These are phyloP conservation scores for Sabatieria punctata DNA, from an alignment of 2,888 invertebrate genomes.

Conservation along the genomic window DNA sequence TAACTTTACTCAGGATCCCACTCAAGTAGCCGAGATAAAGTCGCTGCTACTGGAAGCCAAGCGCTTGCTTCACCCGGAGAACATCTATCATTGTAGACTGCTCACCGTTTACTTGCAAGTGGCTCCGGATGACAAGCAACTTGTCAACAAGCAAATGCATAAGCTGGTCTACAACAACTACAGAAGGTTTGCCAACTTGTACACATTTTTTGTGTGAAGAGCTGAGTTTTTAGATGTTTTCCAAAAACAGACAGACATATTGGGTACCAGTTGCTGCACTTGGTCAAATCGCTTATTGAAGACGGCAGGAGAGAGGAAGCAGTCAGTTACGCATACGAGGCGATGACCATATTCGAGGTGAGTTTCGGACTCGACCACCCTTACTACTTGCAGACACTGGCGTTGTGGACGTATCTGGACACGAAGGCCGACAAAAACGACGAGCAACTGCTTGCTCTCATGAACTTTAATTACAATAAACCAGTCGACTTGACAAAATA, in stretches of 20 bases:
- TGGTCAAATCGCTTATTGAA: constrained; percentile 22
- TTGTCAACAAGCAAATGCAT: constrained; percentile 14
- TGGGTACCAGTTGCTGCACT: constrained; percentile 24
- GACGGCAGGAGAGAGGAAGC: constrained; percentile 21
- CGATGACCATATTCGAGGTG: constrained; percentile 29
- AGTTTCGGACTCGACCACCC: constrained; percentile 28
- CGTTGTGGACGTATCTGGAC: constrained; percentile 28
- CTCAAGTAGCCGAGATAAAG: constrained; percentile 11
- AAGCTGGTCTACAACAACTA: constrained; percentile 25
- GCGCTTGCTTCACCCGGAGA: constrained; percentile 19
- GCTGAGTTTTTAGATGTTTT: constrained; percentile 18
- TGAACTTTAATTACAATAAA: constrained; percentile 15
- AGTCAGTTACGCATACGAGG: constrained; percentile 25
- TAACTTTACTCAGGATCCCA: constrained; percentile 6
- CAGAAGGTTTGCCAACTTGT: constrained; percentile 12
- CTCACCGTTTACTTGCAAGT: constrained; percentile 19
- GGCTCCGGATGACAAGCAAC: constrained; percentile 1
- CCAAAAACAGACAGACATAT: constrained; percentile 26
- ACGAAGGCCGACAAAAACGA: constrained; percentile 20
- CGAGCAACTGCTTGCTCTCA: constrained; percentile 19
- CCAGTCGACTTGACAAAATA: constrained; percentile 9
- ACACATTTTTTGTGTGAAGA: background rate
- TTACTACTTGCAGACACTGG: constrained; percentile 26
- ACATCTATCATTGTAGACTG: constrained; percentile 21
- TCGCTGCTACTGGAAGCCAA: constrained; percentile 17